Evolutionary conservation across 2,797 vertebrate genomes (phyloP), one percentile per base, ranked within the genome.

Genomic region (Podarcis siculus): DNA sequence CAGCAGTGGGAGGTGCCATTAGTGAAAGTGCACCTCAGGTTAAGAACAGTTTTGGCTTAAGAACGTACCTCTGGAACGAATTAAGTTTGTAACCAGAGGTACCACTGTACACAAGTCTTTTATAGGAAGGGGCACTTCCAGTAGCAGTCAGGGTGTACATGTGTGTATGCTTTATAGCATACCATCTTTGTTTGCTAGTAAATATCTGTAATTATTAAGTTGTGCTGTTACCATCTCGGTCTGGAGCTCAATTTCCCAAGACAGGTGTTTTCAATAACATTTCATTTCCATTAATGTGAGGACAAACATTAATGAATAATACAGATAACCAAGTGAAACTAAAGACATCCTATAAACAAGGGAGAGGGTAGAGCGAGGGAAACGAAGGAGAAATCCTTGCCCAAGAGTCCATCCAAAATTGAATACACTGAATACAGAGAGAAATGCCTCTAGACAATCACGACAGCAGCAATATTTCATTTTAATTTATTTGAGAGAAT

Each of bases 401-500:
- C 8, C 3, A 85, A 25, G 49, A 12, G 5, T 84, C n/a, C 13
- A 82, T 82, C n/a, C 13, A 82, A 92, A 93, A 1, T 0, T 45
- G 30, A 82, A 69, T 32, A 21, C 42, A 71, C 55, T 55, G 55
- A 86, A 87, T 78, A 49, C 4, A 76, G 15, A 82, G 23, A 81
- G 3, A 92, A 77, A 83, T 90, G 86, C 67, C 0, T 85, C 2
- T 49, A 89, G 37, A 83, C 1, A 80, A 19, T 73, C 32, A 49
- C 3, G 3, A 30, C 0, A 86, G 86, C 61, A 81, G 83, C 89
- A 78, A 81, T 87, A 78, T 87, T 87, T 90, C 89, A 90, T 90
- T 93, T 90, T 85, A 83, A 86, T 90, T 90, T 83, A 72, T 58
- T 10, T 42, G 30, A 81, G 6, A 77, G 72, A 92, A 92, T 84